Percentiles rank a stretch among this genome's conserved stretches.
phyloP scores from a whole-genome alignment of 1,140 invertebrate genomes.

The Hypsibius dujardini region DNA sequence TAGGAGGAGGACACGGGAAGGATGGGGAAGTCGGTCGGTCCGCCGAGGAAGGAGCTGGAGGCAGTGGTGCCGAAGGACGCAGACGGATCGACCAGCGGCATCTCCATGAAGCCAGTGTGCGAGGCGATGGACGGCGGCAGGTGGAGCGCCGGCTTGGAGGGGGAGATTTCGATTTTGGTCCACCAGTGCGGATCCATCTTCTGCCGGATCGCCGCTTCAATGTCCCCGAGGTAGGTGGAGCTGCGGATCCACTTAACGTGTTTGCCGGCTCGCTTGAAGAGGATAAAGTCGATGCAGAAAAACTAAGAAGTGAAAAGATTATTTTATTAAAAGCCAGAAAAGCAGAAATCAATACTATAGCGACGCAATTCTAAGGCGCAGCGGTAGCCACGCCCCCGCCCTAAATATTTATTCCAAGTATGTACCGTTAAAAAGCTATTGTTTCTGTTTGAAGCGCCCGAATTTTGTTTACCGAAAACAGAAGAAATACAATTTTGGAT shows the following conservation, averaged over 20 bases:
- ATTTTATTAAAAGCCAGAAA: background rate
- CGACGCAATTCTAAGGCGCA: no score
- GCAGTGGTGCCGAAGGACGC: background rate
- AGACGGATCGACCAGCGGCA: background rate
- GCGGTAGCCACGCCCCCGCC: no score
- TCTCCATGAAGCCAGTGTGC: background rate
- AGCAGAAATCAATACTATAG: no score
- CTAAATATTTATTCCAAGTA: no score
- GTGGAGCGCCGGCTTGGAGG: background rate
- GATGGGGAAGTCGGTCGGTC: no score
- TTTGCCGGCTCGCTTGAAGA: slow-evolving; percentile 8
- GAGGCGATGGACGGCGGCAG: background rate
- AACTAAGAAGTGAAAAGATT: background rate
- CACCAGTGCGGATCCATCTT: slow-evolving; percentile 12
- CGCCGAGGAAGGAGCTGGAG: no score
- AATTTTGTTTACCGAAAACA: no score
- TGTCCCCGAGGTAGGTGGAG: slow-evolving; percentile 2
- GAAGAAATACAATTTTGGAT: no score
- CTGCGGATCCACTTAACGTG: slow-evolving; percentile 15
- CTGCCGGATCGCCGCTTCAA: slow-evolving; percentile 3
- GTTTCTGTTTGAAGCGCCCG: no score
- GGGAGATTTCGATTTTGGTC: slow-evolving; percentile 8
- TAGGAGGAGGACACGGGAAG: no score
- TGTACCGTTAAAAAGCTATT: no score
- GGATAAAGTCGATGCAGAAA: background rate